A percentile compares a stretch with the other conserved stretches of the same genome.
Conservation (phyloP, 2,888 invertebrate species). For the Mesochorus sp. region DNA sequence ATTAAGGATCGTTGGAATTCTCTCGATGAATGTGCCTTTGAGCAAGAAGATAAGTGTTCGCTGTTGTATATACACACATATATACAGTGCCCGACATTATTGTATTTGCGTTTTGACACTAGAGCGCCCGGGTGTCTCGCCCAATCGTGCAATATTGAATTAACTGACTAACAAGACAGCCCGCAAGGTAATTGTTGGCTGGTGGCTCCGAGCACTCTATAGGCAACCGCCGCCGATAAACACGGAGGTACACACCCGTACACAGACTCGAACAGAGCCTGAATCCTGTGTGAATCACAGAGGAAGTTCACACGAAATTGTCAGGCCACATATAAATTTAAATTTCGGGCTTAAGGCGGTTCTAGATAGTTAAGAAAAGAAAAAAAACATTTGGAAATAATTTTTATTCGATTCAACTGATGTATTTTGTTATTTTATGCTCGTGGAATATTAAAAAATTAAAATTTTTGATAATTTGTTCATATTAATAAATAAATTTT, state of each 20-base stretch:
- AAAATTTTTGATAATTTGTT: too few relatives aligned
- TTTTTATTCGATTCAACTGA: too few relatives aligned
- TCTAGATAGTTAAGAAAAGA: too few relatives aligned
- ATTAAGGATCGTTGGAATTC: too few relatives aligned
- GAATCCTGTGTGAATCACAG: too few relatives aligned
- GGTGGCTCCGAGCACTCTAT: constrained; percentile 34
- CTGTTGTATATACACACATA: not conserved
- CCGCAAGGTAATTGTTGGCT: constrained; percentile 61
- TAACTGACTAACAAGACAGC: constrained; percentile 67
- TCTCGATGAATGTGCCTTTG: constrained; percentile 14
- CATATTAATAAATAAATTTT: too few relatives aligned
- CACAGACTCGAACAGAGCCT: not conserved
- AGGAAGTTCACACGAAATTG: too few relatives aligned
- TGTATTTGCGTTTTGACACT: constrained; percentile 68
- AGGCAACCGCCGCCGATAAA: constrained; percentile 34
- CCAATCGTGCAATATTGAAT: constrained; percentile 66
- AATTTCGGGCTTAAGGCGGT: too few relatives aligned
- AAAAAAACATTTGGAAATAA: too few relatives aligned
- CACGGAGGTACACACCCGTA: not conserved
- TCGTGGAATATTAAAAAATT: too few relatives aligned
- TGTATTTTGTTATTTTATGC: too few relatives aligned
- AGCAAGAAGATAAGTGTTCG: constrained; percentile 35
- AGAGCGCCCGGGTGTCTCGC: constrained; percentile 37
- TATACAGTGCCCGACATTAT: constrained; percentile 18
- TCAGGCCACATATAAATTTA: too few relatives aligned